These are phyloP conservation scores for Athalia circularis DNA, from an alignment of 2,888 invertebrate species.

Conservation along the genomic window DNA sequence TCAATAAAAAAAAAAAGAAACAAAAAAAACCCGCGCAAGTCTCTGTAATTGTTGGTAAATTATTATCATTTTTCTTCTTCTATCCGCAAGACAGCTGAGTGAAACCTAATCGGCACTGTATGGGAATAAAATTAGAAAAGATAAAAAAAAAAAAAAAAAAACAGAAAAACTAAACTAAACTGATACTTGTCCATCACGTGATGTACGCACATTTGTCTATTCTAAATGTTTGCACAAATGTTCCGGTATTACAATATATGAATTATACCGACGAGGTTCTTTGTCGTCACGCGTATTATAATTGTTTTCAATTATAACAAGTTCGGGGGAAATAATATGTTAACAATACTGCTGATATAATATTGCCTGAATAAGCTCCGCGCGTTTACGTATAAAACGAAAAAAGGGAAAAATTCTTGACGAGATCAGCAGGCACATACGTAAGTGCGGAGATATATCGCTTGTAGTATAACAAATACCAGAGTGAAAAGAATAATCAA, in stretches of 20 bases:
- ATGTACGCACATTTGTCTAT: neutral
- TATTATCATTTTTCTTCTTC: too few species aligned
- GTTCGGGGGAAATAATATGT: neutral
- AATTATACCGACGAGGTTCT: neutral
- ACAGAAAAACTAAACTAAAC: too few species aligned
- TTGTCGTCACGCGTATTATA: neutral
- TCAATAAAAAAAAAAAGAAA: too few species aligned
- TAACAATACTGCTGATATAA: neutral
- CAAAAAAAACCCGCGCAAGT: too few species aligned
- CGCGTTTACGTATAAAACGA: too few species aligned
- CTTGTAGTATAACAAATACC: neutral
- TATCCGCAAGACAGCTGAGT: too few species aligned
- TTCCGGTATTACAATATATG: neutral
- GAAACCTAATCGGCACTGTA: too few species aligned
- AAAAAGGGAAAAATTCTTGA: too few species aligned
- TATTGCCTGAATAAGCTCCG: too few species aligned
- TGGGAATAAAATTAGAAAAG: too few species aligned
- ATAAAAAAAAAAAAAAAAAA: slow-evolving; percentile 18
- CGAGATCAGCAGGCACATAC: neutral
- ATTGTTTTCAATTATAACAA: slow-evolving; percentile 24
- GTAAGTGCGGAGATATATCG: neutral
- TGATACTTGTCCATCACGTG: slow-evolving; percentile 5
- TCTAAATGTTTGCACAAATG: slow-evolving; percentile 17
- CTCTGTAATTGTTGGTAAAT: too few species aligned
- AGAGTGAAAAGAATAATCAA: slow-evolving; percentile 3